A percentile compares a stretch with the other conserved stretches of the same genome.
phyloP scores from a whole-genome alignment of 2,888 invertebrate genomes.

The Sinohyriopsis cumingii region DNA sequence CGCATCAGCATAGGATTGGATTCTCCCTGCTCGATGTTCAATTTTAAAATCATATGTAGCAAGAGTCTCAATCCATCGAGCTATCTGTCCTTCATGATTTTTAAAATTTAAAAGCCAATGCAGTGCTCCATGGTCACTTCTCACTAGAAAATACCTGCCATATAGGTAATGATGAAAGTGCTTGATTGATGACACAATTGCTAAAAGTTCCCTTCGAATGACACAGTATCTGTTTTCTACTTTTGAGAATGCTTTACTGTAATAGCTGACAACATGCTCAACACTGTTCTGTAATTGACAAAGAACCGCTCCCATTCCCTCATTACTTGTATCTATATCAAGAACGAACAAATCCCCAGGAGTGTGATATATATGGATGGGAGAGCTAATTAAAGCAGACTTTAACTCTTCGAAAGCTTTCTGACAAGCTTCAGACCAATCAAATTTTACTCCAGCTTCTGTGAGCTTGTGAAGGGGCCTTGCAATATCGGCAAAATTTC shows the following conservation, averaged over 20 bases:
- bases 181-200: slow-evolving; percentile 23
- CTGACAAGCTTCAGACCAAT: slow-evolving; percentile 26
- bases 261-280: slow-evolving; percentile 19
- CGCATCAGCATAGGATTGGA: slow-evolving; percentile 22
- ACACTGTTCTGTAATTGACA: too few species aligned
- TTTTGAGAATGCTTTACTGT: background rate
- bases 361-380: too few species aligned
- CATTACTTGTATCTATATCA: slow-evolving; percentile 16
- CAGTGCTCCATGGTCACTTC: slow-evolving; percentile 28
- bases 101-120: slow-evolving; percentile 25
- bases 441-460: slow-evolving; percentile 14
- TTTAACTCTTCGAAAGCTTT: slow-evolving; percentile 14
- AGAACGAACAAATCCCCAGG: too few species aligned
- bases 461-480: slow-evolving; percentile 30
- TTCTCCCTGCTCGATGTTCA: slow-evolving; percentile 14
- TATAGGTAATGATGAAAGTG: slow-evolving; percentile 37
- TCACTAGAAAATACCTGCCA: slow-evolving; percentile 21
- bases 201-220: slow-evolving; percentile 19
- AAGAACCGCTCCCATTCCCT: too few species aligned
- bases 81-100: slow-evolving; percentile 25
- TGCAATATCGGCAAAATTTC: slow-evolving; percentile 30
- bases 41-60: slow-evolving; percentile 4
- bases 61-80: slow-evolving; percentile 15
- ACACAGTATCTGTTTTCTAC: slow-evolving; percentile 22
- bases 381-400: too few species aligned